Percentiles rank a stretch among this genome's conserved stretches.
Conservation (phyloP, 2,888 invertebrate genomes). For the Rugalucina vietnamica region DNA sequence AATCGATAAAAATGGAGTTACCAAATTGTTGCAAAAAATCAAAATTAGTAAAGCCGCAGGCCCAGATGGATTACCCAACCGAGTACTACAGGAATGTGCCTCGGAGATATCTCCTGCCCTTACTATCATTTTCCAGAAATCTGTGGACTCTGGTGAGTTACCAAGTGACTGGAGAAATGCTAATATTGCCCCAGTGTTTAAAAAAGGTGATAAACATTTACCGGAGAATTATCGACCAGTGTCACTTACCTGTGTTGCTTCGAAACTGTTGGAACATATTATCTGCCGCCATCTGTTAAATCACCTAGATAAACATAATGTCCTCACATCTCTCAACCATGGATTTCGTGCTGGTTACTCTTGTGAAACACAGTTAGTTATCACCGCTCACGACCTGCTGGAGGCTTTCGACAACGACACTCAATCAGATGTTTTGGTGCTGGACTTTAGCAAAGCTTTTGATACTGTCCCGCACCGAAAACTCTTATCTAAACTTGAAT, state of each 20-base stretch:
- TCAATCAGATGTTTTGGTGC: not conserved
- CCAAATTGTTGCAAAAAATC: not conserved
- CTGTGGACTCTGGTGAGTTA: conserved; percentile 8
- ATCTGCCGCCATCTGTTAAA: conserved; percentile 14
- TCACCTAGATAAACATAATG: conserved; percentile 21
- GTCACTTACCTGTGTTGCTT: conserved; percentile 13
- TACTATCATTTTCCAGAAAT: not conserved
- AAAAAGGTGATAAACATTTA: conserved; percentile 26
- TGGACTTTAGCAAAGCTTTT: conserved; percentile 30
- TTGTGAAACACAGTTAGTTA: conserved; percentile 23
- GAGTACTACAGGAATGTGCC: conserved; percentile 28
- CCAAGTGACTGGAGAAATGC: conserved; percentile 16
- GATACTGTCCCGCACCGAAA: conserved; percentile 11
- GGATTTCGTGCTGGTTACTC: conserved; percentile 28
- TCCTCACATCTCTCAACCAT: conserved; percentile 14
- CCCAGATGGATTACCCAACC: conserved; percentile 29
- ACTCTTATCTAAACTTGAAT: conserved; percentile 15
- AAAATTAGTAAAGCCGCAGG: conserved; percentile 24
- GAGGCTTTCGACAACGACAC: conserved; percentile 1
- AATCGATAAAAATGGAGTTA: not conserved
- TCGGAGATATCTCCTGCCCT: conserved; percentile 14
- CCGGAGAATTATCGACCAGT: conserved; percentile 33
- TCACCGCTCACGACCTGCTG: conserved; percentile 2
- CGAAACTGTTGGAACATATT: conserved; percentile 33
- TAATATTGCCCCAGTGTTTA: conserved; percentile 19